Conservation (phyloP, 35 echinoderm and acorn worm genomes). For the Apostichopus japonicus region DNA sequence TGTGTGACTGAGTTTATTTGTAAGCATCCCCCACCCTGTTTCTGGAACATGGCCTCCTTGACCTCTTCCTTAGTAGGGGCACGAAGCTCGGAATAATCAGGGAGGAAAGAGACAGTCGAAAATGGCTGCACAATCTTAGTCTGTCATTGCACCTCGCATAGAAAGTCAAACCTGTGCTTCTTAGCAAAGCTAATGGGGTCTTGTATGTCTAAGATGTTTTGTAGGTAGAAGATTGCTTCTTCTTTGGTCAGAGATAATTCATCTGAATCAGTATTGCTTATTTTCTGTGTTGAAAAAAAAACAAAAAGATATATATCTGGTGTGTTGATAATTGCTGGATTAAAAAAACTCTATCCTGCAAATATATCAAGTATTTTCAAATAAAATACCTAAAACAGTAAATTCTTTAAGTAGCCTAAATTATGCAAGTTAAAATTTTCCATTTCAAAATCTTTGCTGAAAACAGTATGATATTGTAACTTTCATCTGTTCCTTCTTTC, state of each 20-base stretch:
- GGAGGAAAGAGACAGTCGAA: neutral
- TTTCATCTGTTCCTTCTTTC: too few species aligned
- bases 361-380: too few species aligned
- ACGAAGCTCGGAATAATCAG: neutral
- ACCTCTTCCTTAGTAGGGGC: neutral
- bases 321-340: too few species aligned
- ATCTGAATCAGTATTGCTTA: neutral
- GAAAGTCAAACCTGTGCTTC: neutral
- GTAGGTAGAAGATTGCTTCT: neutral
- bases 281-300: neutral
- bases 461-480: too few species aligned
- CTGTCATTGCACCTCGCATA: neutral
- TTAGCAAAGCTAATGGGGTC: neutral
- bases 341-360: too few species aligned
- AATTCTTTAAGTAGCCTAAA: too few species aligned
- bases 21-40: constrained; percentile 5
- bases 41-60: constrained; percentile 2
- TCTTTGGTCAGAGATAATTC: neutral
- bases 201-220: neutral
- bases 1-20: constrained; percentile 1
- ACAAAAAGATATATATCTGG: too few species aligned
- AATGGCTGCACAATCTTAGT: constrained; percentile 21
- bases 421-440: too few species aligned
- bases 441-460: too few species aligned
- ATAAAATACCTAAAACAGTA: too few species aligned